Conservation (phyloP, 1,140 invertebrate genomes). For the Solenopsis fugax region DNA sequence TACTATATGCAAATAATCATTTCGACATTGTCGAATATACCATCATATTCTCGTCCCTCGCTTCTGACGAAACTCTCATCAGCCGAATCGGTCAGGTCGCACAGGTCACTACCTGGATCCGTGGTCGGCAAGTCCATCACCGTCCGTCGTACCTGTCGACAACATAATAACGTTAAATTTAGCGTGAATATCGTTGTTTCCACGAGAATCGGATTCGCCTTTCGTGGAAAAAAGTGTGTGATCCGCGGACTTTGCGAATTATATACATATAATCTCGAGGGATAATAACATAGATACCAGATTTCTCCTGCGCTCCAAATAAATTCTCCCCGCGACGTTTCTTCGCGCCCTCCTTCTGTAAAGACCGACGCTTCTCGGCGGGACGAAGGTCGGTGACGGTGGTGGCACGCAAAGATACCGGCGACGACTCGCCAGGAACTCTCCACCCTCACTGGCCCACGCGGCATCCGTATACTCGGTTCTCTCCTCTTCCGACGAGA, state of each 20-base stretch:
- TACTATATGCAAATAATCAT: background rate
- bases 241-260: background rate
- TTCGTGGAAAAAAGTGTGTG: background rate
- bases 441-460: slow-evolving; percentile 64
- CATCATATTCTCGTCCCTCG: slow-evolving; percentile 78
- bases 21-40: slow-evolving; percentile 2
- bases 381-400: slow-evolving; percentile 86
- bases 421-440: slow-evolving; percentile 55
- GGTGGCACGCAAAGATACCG: slow-evolving; percentile 86
- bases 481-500: slow-evolving; percentile 85
- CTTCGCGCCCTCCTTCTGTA: slow-evolving; percentile 71
- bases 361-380: slow-evolving; percentile 67
- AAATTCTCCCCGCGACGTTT: slow-evolving; percentile 67
- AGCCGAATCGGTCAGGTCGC: slow-evolving; percentile 85
- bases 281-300: slow-evolving; percentile 66
- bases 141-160: slow-evolving; percentile 76
- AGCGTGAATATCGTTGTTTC: background rate
- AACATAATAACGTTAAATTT: background rate
- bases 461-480: slow-evolving; percentile 60
- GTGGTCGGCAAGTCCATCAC: slow-evolving; percentile 87
- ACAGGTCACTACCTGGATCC: slow-evolving; percentile 87
- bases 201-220: background rate
- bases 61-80: slow-evolving; percentile 82
- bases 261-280: background rate
- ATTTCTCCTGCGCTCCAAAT: slow-evolving; percentile 66